A percentile compares a stretch with the other conserved stretches of the same genome.
These are phyloP conservation scores for Oikopleura dioica DNA, from an alignment of 23 tunicate species.

Conservation along the genomic window DNA sequence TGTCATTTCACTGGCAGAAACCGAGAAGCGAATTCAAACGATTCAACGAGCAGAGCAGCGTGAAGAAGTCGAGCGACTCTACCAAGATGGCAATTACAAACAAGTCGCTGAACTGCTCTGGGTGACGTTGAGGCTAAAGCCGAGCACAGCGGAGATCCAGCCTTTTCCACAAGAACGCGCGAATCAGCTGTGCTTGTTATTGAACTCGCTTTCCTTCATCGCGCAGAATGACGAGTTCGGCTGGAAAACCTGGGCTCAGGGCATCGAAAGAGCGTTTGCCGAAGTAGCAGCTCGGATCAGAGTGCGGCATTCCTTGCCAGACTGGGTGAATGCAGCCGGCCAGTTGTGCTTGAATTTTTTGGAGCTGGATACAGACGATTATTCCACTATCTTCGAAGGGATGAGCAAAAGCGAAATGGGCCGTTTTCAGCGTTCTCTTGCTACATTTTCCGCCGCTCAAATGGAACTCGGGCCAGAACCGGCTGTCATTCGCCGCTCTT, in stretches of 20 bases:
- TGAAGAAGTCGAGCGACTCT: constrained; percentile 23
- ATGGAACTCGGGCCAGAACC: constrained; percentile 14
- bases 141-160: neutral
- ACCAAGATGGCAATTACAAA: constrained; percentile 16
- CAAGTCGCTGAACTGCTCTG: constrained; percentile 26
- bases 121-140: constrained; percentile 16
- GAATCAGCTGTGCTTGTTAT: neutral
- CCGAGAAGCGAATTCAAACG: neutral
- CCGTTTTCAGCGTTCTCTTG: neutral
- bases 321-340: constrained; percentile 11
- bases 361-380: neutral
- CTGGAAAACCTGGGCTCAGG: neutral
- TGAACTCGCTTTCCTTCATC: too few relatives aligned
- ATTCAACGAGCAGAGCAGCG: constrained; percentile 4
- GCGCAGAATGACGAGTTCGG: too few relatives aligned
- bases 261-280: constrained; percentile 8
- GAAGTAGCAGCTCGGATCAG: neutral
- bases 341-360: neutral
- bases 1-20: neutral
- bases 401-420: neutral
- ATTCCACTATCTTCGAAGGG: neutral
- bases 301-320: constrained; percentile 1
- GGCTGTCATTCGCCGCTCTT: neutral
- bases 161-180: constrained; percentile 10
- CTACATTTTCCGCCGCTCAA: constrained; percentile 5